These are phyloP conservation scores for Siphamia tubifer DNA, from an alignment of 2,113 vertebrate species.

Conservation along the genomic window DNA sequence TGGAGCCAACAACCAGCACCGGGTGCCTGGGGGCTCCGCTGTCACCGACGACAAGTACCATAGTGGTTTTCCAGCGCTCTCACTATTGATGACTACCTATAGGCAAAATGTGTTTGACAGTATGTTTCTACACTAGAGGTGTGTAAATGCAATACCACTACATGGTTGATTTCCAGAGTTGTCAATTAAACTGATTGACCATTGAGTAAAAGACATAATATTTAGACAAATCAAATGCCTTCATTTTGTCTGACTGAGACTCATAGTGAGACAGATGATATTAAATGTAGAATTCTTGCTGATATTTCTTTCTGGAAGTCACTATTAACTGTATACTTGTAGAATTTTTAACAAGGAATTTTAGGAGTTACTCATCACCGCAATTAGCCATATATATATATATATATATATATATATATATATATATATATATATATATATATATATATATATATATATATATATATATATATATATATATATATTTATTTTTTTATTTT, in stretches of 20 bases:
- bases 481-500: too few species aligned
- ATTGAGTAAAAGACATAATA: background rate
- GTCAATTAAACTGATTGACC: background rate
- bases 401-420: too few species aligned
- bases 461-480: too few species aligned
- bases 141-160: too few species aligned
- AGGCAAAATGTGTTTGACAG: background rate
- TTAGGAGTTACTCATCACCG: slow-evolving; percentile 4
- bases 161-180: background rate
- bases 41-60: slow-evolving; percentile 3
- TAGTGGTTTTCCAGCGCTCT: background rate
- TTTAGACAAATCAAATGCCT: background rate
- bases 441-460: too few species aligned
- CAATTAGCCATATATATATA: slow-evolving; percentile 37
- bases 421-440: too few species aligned
- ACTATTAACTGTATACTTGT: background rate
- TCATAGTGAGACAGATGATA: background rate
- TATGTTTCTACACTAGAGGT: too few species aligned
- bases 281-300: background rate
- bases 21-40: background rate
- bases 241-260: background rate
- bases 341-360: background rate
- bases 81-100: background rate
- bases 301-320: background rate
- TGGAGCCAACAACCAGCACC: background rate